These are phyloP conservation scores for Heteromurus nitidus DNA, from an alignment of 2,888 invertebrate genomes.

Conservation along the genomic window DNA sequence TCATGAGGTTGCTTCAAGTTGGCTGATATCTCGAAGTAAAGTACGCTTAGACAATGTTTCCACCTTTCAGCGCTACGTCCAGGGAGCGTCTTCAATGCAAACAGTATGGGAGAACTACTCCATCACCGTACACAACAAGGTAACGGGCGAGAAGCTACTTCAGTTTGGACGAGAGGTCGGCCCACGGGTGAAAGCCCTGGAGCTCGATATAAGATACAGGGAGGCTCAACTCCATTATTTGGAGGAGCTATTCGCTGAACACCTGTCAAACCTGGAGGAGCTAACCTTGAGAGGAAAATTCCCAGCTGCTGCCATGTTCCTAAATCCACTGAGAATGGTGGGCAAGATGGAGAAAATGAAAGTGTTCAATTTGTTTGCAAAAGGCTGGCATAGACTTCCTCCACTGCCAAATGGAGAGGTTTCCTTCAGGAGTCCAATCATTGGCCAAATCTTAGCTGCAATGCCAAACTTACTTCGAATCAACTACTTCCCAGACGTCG, in stretches of 20 bases:
- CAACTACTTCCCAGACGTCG: constrained; percentile 57
- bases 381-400: constrained; percentile 51
- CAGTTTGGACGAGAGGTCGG: constrained; percentile 48
- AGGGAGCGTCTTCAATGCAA: constrained; percentile 23
- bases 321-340: constrained; percentile 37
- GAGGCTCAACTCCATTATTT: constrained; percentile 37
- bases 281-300: constrained; percentile 50
- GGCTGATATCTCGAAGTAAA: neutral
- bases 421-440: constrained; percentile 39
- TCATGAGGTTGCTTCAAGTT: constrained; percentile 33
- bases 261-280: constrained; percentile 46
- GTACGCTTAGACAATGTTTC: constrained; percentile 42
- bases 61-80: constrained; percentile 27
- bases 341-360: constrained; percentile 35
- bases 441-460: constrained; percentile 45
- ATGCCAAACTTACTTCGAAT: constrained; percentile 56
- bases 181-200: constrained; percentile 17
- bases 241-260: constrained; percentile 43
- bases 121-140: constrained; percentile 29
- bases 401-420: constrained; percentile 48
- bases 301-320: constrained; percentile 36
- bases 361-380: constrained; percentile 48
- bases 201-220: constrained; percentile 38
- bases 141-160: constrained; percentile 22
- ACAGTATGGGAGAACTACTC: constrained; percentile 49